Evolutionary conservation across 2,888 invertebrate genomes (phyloP), one percentile per base, ranked within the genome.

Genomic region (Ophion costatus): DNA sequence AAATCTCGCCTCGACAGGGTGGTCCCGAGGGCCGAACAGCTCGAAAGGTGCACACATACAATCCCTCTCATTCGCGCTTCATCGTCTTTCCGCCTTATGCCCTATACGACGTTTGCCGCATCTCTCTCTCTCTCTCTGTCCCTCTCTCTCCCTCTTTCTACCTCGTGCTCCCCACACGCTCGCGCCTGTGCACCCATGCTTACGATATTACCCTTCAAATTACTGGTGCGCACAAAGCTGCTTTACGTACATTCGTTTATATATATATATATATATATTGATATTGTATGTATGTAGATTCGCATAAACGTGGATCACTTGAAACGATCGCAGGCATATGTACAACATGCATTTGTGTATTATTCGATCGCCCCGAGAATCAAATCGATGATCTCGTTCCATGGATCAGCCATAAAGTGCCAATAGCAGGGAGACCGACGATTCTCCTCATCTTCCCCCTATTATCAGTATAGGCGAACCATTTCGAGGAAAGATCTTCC

Each of bases 241-340:
- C 67, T 67, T 38, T 61, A 78, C 45, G 59, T 61, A 78, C 11
- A 61, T 2, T 38, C 38, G 9, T 24, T 57, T 61, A 66, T 69
- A 69, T 59, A 38, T 69, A 57, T 61, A 66, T 69, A 69, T 59
- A 38, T 69, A 57, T 42, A 69, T 59, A 63, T 29, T 29, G 29
- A 63, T 63, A 63, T 17, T 29, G 14, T 29, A 6, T 29, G 11
- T 29, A 57, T 76, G 33, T 51, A 56, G 56, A 63, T 51, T 67
- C 66, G 69, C 77, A 80, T 82, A 82, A 85, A 82, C 84, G 82
- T 85, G 75, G 82, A 82, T 85, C 84, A 82, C 75, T 29, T 66
- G 76, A 69, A 85, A 82, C 82, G 82, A 80, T 45, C 82, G 67
- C 76, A 71, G 64, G 59, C 61, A 71, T n/a, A 63, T 51, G 24